Percentiles rank a stretch among this genome's conserved stretches.
Evolutionary conservation across 2,113 vertebrate genomes (phyloP).

Genomic region (Sarotherodon lohbergeri): DNA sequence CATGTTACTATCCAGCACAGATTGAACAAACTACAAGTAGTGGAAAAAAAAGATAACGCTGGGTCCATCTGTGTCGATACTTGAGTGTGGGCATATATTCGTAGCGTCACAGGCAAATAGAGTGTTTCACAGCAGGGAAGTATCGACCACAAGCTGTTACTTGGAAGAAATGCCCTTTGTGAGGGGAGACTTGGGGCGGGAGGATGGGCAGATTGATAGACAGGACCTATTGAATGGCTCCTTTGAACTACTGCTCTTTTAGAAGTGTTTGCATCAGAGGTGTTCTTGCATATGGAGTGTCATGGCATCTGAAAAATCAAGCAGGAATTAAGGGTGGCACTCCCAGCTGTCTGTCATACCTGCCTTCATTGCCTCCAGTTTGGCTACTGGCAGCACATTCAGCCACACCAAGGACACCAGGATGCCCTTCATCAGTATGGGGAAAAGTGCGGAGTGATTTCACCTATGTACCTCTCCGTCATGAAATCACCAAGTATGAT

Average conservation of each 20-base stretch:
- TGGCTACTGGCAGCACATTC: not conserved
- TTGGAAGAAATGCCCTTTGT: not conserved
- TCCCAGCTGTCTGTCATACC: not conserved
- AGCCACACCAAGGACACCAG: not conserved
- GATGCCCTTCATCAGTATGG: not conserved
- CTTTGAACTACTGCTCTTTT: not conserved
- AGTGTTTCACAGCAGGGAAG: constrained; percentile 6
- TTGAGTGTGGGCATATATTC: not conserved
- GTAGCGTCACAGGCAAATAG: constrained; percentile 18
- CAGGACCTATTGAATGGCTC: not conserved
- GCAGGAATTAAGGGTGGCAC: not conserved
- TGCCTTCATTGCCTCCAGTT: not conserved
- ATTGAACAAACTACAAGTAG: not conserved
- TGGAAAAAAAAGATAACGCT: not conserved
- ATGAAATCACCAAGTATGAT: not conserved
- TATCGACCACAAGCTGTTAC: constrained; percentile 23
- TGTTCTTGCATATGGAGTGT: not conserved
- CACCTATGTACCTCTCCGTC: not conserved
- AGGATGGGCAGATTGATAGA: constrained; percentile 2
- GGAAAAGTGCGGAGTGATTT: not conserved
- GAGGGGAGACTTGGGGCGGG: not conserved
- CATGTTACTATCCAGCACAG: constrained; percentile 19
- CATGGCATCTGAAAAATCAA: not conserved
- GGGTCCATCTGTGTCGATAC: constrained; percentile 27
- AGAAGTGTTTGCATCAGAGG: not conserved